These are phyloP conservation scores for Gobionotothen gibberifrons DNA, from an alignment of 2,797 vertebrate species.

Conservation along the genomic window DNA sequence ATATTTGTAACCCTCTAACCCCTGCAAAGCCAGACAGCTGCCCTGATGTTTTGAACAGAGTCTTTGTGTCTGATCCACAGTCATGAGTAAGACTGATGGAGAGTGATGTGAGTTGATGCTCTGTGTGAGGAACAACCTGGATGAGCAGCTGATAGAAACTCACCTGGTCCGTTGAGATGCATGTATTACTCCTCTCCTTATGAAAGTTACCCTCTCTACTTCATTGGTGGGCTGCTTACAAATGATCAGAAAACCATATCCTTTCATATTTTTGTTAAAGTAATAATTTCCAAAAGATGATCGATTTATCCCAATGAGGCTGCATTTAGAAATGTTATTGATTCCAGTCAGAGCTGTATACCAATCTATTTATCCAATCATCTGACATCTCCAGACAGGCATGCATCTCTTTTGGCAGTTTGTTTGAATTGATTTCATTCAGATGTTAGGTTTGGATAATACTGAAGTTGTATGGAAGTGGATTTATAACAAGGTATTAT, in stretches of 20 bases:
- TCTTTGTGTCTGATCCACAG: slow-evolving; percentile 21
- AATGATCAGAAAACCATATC: not conserved
- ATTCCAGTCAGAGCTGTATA: not conserved
- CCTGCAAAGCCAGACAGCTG: not conserved
- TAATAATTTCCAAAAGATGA: not conserved
- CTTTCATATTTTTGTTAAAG: not conserved
- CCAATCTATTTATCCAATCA: not conserved
- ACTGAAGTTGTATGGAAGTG: not conserved
- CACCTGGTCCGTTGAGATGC: not conserved
- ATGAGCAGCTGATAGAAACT: slow-evolving; percentile 6
- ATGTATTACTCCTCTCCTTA: slow-evolving; percentile 4
- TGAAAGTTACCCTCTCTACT: not conserved
- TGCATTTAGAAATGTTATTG: not conserved
- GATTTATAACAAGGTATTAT: not conserved
- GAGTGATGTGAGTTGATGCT: not conserved
- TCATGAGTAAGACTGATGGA: slow-evolving; percentile 25
- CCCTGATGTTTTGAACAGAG: slow-evolving; percentile 23
- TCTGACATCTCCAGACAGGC: not conserved
- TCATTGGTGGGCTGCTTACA: not conserved
- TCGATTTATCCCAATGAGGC: not conserved
- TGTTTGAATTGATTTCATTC: not conserved
- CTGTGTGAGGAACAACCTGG: slow-evolving; percentile 6
- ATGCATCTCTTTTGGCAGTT: not conserved
- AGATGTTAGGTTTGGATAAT: too few species aligned
- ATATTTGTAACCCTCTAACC: slow-evolving; percentile 28